Percentiles rank a stretch among this genome's conserved stretches.
phyloP scores from a whole-genome alignment of 2,797 vertebrate genomes.

The Macropodus opercularis region DNA sequence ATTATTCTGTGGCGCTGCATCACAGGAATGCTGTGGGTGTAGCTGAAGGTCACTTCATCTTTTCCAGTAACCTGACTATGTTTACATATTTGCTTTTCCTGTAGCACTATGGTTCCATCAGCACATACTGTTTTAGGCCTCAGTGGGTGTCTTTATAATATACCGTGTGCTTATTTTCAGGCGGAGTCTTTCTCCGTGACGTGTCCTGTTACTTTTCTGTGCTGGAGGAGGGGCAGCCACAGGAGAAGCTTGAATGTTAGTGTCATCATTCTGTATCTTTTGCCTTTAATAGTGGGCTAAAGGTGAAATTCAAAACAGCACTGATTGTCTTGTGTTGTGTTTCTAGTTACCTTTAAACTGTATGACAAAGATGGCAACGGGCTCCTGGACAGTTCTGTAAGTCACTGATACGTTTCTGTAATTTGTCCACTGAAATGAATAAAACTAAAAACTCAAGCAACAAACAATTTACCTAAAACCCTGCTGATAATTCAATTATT shows the following conservation, averaged over 20 bases:
- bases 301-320: not conserved
- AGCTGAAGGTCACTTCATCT: constrained; percentile 34
- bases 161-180: constrained; percentile 42
- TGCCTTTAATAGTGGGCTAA: not conserved
- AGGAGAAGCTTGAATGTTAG: constrained; percentile 92
- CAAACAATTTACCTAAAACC: too few species aligned
- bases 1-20: not conserved
- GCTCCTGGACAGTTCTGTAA: constrained; percentile 88
- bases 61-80: constrained; percentile 6
- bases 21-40: constrained; percentile 9
- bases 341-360: constrained; percentile 90
- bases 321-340: constrained; percentile 34
- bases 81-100: constrained; percentile 8
- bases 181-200: constrained; percentile 85
- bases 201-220: constrained; percentile 93
- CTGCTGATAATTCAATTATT: too few species aligned
- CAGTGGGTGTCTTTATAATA: not conserved
- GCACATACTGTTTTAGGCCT: not conserved
- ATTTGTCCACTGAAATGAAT: too few species aligned
- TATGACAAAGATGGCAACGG: constrained; percentile 92
- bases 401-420: not conserved
- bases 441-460: too few species aligned
- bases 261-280: constrained; percentile 24
- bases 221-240: constrained; percentile 89
- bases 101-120: not conserved